These are phyloP conservation scores for Ceratosolen fusciceps DNA, from an alignment of 1,140 invertebrate genomes.

Conservation along the genomic window DNA sequence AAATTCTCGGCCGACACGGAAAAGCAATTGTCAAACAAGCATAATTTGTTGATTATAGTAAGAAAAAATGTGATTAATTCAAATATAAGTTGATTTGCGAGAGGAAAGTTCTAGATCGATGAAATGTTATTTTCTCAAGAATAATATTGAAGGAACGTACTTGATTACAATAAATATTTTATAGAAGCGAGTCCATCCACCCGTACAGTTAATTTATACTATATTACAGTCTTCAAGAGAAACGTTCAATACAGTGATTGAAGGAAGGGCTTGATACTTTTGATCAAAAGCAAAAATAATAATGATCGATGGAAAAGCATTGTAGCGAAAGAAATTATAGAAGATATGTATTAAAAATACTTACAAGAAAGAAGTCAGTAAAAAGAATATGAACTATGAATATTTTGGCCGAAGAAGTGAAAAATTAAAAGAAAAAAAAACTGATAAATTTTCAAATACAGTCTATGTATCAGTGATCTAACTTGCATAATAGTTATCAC, in stretches of 20 bases:
- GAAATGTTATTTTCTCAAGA: not conserved
- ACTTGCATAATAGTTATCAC: constrained; percentile 21
- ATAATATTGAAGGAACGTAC: not conserved
- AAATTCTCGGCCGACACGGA: too few relatives aligned
- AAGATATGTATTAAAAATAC: not conserved
- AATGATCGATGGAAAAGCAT: not conserved
- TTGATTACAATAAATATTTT: constrained; percentile 25
- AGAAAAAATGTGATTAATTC: too few relatives aligned
- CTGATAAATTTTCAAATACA: not conserved
- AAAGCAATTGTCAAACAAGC: too few relatives aligned
- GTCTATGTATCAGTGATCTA: not conserved
- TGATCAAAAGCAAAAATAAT: constrained; percentile 5
- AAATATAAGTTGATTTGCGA: too few relatives aligned
- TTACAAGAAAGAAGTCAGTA: not conserved
- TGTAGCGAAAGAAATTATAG: too few relatives aligned
- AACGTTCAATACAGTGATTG: constrained; percentile 19
- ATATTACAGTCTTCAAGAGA: constrained; percentile 49
- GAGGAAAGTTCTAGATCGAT: not conserved
- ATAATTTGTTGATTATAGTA: too few relatives aligned
- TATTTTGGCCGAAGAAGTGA: not conserved
- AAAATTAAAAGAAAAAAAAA: not conserved
- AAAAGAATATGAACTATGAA: not conserved
- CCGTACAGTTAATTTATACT: constrained; percentile 33
- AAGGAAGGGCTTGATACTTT: constrained; percentile 32
- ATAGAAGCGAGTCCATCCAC: constrained; percentile 26